A percentile compares a stretch with the other conserved stretches of the same genome.
phyloP scores from a whole-genome alignment of 1,140 invertebrate species.

The Drosophila trapezifrons region DNA sequence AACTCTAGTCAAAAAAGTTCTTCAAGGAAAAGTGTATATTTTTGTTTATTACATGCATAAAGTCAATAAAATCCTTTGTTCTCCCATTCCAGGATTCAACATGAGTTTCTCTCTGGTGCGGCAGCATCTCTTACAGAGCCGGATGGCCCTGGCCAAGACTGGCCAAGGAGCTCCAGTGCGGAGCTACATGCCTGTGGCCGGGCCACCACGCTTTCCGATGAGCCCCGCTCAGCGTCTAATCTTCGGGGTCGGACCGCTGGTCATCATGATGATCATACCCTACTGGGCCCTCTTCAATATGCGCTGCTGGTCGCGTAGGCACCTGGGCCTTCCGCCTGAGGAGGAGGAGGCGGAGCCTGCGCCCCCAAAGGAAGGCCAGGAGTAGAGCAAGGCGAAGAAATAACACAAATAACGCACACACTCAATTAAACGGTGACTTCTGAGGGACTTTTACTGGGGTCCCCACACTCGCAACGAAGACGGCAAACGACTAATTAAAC shows the following conservation, averaged over 20 bases:
- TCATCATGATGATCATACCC: conserved; percentile 65
- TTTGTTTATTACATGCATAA: neutral
- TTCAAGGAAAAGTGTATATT: too few species aligned
- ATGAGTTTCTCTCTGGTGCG: conserved; percentile 42
- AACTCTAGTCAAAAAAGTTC: neutral
- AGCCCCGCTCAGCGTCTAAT: conserved; percentile 37
- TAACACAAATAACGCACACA: conserved; percentile 10
- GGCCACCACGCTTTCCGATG: conserved; percentile 62
- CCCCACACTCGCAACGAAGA: neutral
- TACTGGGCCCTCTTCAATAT: conserved; percentile 43
- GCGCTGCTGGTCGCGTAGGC: conserved; percentile 30
- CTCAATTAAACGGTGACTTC: conserved; percentile 67
- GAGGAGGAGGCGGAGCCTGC: conserved; percentile 21
- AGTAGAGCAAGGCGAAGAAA: neutral
- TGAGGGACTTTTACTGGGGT: conserved; percentile 41
- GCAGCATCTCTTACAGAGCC: conserved; percentile 17
- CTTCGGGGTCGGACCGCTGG: conserved; percentile 33
- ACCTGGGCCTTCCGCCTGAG: neutral
- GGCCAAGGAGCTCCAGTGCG: conserved; percentile 42
- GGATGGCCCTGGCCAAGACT: conserved; percentile 10
- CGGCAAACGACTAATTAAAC: neutral
- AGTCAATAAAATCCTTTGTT: neutral
- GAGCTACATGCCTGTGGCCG: conserved; percentile 39
- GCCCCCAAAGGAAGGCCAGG: neutral
- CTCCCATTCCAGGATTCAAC: neutral